These are phyloP conservation scores for Carassius gibelio DNA, from an alignment of 2,113 vertebrate genomes.

Conservation along the genomic window DNA sequence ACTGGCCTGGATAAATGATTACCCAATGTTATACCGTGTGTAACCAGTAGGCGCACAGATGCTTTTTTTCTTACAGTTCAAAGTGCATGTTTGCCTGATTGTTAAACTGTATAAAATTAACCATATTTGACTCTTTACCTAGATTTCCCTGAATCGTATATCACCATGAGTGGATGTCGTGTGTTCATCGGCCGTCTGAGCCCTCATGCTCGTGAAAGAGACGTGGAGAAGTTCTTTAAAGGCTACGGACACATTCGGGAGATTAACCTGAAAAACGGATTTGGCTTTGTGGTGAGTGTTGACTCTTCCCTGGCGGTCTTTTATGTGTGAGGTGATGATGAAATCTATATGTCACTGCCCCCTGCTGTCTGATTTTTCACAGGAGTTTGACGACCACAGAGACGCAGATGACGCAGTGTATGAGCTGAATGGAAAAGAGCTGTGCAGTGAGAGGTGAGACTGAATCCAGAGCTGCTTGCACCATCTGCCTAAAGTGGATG, in stretches of 20 bases:
- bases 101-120: no score
- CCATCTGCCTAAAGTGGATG: not conserved
- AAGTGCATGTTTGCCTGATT: not conserved
- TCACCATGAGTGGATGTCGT: slow-evolving; percentile 85
- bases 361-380: not conserved
- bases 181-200: slow-evolving; percentile 92
- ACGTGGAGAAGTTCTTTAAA: slow-evolving; percentile 94
- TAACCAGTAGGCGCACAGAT: not conserved
- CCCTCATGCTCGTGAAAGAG: slow-evolving; percentile 86
- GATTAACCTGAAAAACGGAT: slow-evolving; percentile 91
- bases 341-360: not conserved
- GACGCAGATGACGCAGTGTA: slow-evolving; percentile 93
- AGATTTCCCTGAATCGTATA: not conserved
- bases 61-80: not conserved
- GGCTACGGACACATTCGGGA: slow-evolving; percentile 90
- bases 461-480: not conserved
- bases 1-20: not conserved
- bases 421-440: slow-evolving; percentile 89
- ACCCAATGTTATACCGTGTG: not conserved
- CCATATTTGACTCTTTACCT: not conserved
- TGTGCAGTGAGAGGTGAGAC: slow-evolving; percentile 87
- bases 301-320: not conserved
- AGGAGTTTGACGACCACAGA: slow-evolving; percentile 93
- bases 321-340: not conserved
- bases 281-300: slow-evolving; percentile 89